Percentiles rank a stretch among this genome's conserved stretches.
phyloP scores from a whole-genome alignment of 2,797 vertebrate species.

The Helostoma temminkii region DNA sequence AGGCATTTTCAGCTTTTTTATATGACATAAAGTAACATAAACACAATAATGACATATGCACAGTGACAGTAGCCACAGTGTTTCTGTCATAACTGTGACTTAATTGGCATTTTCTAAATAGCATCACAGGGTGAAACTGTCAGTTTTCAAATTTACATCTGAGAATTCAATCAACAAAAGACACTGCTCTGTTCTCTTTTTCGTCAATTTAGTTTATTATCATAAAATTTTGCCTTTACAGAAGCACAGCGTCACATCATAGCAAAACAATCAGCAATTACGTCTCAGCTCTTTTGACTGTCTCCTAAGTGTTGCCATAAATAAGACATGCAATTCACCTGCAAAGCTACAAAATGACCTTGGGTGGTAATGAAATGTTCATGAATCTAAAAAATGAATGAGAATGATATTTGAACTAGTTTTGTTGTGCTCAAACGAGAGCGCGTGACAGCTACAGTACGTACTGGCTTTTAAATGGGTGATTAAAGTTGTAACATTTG shows the following conservation, averaged over 20 bases:
- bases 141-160: background rate
- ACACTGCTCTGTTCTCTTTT: too few relatives aligned
- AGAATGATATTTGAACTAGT: background rate
- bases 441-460: background rate
- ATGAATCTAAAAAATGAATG: background rate
- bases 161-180: background rate
- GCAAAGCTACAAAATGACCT: background rate
- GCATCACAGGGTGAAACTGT: background rate
- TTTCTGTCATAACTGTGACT: slow-evolving; percentile 5
- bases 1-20: slow-evolving; percentile 18
- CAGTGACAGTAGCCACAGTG: background rate
- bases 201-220: background rate
- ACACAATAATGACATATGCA: background rate
- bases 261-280: background rate
- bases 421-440: background rate
- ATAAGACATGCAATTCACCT: background rate
- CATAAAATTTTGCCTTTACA: too few relatives aligned
- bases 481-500: background rate
- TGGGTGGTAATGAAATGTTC: too few relatives aligned
- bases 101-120: background rate
- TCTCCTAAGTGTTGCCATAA: background rate
- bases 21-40: slow-evolving; percentile 8
- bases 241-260: background rate
- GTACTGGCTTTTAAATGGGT: background rate
- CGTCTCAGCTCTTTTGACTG: background rate